Base-by-base conservation (phyloP, 2,113 vertebrate species). In the Xiphophorus maculatus region DNA sequence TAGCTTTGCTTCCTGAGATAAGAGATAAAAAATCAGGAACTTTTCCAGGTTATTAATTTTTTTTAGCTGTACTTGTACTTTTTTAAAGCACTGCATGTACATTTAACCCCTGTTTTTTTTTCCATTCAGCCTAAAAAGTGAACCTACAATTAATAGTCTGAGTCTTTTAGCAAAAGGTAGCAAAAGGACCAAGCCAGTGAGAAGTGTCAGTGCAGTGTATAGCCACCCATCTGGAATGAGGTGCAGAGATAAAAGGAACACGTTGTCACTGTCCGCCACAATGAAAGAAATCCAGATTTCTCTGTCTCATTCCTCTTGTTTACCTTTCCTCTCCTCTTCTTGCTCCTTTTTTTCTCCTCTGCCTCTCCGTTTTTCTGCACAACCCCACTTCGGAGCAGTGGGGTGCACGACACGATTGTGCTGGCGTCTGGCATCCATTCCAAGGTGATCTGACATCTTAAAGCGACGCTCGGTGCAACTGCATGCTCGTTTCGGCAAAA, bases 371-470 rank as follows among this genome's bases (percentile, higher is more conserved):
- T 13, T 81, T 75, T 66, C 58, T 10, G 25, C 44, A 51, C 42
- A 30, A 62, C 71, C 79, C 69, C 70, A 40, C 71, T 77, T 80
- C 76, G 85, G 89, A 84, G 83, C 25, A 71, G 82, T 81, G 78
- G 89, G 86, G 84, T 68, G 27, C 84, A 54, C 61, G 66, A 80
- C 82, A 76, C 28, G 82, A 79, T 79, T 70, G 75, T 51, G 79
- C 85, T 88, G 69, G 74, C 87, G 81, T 86, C 86, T 66, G 79
- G 82, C 71, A 84, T 91, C 91, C 88, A 81, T 84, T 89, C 76
- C 74, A 69, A 90, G 89, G 80, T 90, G 90, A 89, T 91, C 77
- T 91, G 91, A 93, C 92, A 91, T 89, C 86, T 86, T 84, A 90
- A 93, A 93, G 83, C 73, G 82, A 76, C 77, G 84, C 92, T 85